Evolutionary conservation across 2,113 vertebrate species (phyloP), one percentile per base, ranked within the genome.

Genomic region (Cebidichthys violaceus): DNA sequence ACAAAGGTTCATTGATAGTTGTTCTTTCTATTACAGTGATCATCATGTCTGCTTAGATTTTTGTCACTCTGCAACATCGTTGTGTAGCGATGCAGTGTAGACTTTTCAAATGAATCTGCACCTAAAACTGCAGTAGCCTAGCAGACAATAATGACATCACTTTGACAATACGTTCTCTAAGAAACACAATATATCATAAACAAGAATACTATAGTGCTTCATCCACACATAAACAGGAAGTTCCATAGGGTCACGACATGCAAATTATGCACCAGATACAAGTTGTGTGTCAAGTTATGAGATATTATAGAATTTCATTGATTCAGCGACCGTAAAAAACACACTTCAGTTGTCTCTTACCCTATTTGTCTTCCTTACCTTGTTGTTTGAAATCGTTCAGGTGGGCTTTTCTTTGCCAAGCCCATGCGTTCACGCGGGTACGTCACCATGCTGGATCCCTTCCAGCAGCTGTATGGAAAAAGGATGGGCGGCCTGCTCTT

Each of bases 401-500:
- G 98, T 86, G 98, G 98, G 13, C 94, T 99, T 84, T 99, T 99
- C 91, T 99, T 99, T 84, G 98, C 98, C 79, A 99, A 99, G 86
- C 98, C 98, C 41, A 99, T 99, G 98, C 95, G 98, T 77, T 97
- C 97, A 17, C 96, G 95, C 72, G 98, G 98, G 1, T 99, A 99
- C 2, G 97, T 99, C 93, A 99, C 98, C 71, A 99, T 99, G 98
- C 85, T 99, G 77, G 98, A 99, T 84, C 98, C 98, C 3, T 99
- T 99, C 92, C 98, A 99, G 92, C 97, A 98, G 89, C 89, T 98
- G 33, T 99, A 99, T 68, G 98, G 98, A 29, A 96, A 99, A 90
- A 96, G 98, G 78, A 99, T 99, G 98, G 98, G 98, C 1, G 98
- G 98, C 0, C 92, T 99, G 57, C 95, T 99, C 8, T 99, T 99